A percentile compares a stretch with the other conserved stretches of the same genome.
These are phyloP conservation scores for Hoplostethus mediterraneus DNA, from an alignment of 2,797 vertebrate genomes.

Conservation along the genomic window DNA sequence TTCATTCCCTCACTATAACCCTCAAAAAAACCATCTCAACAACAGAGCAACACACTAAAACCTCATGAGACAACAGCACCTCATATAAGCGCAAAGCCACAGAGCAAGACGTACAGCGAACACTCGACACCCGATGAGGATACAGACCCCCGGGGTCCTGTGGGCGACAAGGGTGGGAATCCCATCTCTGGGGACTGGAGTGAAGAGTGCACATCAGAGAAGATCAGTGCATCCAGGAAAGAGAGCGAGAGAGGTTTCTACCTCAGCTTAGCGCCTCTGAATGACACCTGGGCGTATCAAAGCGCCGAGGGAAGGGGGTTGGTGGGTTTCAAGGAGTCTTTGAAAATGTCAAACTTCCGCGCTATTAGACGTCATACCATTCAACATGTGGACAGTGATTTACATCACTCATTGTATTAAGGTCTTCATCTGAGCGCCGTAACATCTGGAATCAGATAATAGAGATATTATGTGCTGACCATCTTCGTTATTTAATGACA, in stretches of 20 bases:
- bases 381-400: background rate
- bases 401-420: too few relatives aligned
- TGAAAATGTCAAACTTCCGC: conserved; percentile 32
- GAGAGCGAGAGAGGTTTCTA: background rate
- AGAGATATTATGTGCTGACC: too few relatives aligned
- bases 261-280: conserved; percentile 26
- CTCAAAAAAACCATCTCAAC: too few relatives aligned
- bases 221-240: conserved; percentile 44
- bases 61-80: too few relatives aligned
- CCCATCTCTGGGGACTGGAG: conserved; percentile 52
- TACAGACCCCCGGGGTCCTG: too few relatives aligned
- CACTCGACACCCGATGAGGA: too few relatives aligned
- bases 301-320: conserved; percentile 36
- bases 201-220: conserved; percentile 62
- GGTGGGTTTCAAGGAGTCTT: conserved; percentile 42
- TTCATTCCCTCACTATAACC: too few relatives aligned
- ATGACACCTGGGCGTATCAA: conserved; percentile 73
- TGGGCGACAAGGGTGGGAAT: too few relatives aligned
- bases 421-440: background rate
- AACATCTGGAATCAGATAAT: background rate
- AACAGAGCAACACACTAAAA: too few relatives aligned
- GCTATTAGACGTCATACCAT: conserved; percentile 18
- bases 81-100: too few relatives aligned
- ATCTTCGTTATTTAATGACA: too few relatives aligned
- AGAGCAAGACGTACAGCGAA: too few relatives aligned